phyloP scores from a whole-genome alignment of 1,140 invertebrate species.

The Macrosteles quadrilineatus region DNA sequence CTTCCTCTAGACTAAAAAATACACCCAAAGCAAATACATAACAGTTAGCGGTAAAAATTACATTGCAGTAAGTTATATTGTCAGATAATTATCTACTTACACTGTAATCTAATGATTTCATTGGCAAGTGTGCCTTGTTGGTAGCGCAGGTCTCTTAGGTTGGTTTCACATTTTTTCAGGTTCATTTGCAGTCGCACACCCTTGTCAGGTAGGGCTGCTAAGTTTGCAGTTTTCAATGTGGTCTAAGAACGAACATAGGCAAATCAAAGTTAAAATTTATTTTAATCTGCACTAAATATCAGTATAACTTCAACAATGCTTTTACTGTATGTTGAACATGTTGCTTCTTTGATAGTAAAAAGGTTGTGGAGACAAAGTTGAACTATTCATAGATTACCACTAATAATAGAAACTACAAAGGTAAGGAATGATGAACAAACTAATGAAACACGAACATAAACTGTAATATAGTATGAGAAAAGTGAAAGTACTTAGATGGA shows the following conservation, averaged over 20 bases:
- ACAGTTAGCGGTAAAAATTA: no score
- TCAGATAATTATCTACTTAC: background rate
- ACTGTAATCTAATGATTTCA: background rate
- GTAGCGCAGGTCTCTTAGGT: background rate
- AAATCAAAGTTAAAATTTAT: background rate
- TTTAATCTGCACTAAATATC: background rate
- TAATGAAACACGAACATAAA: no score
- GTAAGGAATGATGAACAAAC: no score
- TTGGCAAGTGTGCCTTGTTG: background rate
- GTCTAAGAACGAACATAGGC: background rate
- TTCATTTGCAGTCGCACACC: background rate
- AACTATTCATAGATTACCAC: background rate
- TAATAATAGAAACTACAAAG: background rate
- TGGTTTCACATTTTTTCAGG: background rate
- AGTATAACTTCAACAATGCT: background rate
- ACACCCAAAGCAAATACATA: no score
- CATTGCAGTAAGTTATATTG: no score
- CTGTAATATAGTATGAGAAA: no score
- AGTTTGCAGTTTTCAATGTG: background rate
- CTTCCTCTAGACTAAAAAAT: no score
- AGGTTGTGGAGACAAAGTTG: no score
- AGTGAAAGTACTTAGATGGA: no score
- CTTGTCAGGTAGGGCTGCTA: background rate
- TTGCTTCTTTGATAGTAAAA: background rate
- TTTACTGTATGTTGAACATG: background rate